Base-by-base conservation (phyloP, 2,797 vertebrate genomes). In the Myotis pilosus region DNA sequence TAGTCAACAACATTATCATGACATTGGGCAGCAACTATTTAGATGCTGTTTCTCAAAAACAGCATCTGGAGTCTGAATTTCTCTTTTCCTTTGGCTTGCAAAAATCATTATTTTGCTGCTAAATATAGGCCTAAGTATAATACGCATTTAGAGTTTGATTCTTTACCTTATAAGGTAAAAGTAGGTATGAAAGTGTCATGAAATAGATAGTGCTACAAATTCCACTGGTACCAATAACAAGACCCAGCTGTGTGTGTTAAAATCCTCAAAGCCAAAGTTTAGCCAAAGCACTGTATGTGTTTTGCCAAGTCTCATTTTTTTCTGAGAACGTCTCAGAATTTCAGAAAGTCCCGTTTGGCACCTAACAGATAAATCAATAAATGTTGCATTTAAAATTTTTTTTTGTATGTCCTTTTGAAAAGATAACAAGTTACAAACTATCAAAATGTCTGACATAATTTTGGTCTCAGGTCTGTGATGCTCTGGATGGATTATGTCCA, bases 151-250 rank as follows among this genome's bases (percentile, higher is more conserved):
- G 13, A 96, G 28, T 96, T 91, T 90, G 71, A 66, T 20, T 30
- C 80, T 95, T 97, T 96, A 93, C 96, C 76, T 83, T 92, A 94
- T 92, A 97, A 97, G 97, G 95, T 87, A 97, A 86, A 97, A 97
- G 80, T 78, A 49, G 96, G 3, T 95, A 84, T 95, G 53, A 33
- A 95, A 71, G 69, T 92, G 74, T 94, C 89, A 93, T 94, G 90
- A 94, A 80, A 51, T 49, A 97, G 68, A 94, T 90, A 98, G 82
- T 97, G 25, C 75, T 96, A 69, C 64, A 97, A 96, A 97, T 96
- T 82, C 83, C 87, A 47, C 89, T 91, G 95, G 91, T 71, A 88
- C 74, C 90, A 96, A 96, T 85, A 97, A 90, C 62, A 91, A 94
- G 53, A 95, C 4, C 66, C 87, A 71, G n/a, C 72, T 96, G 96